A percentile compares a stretch with the other conserved stretches of the same genome.
Conservation (phyloP, 2,797 vertebrate genomes). For the Spinibarbus caldwelli region DNA sequence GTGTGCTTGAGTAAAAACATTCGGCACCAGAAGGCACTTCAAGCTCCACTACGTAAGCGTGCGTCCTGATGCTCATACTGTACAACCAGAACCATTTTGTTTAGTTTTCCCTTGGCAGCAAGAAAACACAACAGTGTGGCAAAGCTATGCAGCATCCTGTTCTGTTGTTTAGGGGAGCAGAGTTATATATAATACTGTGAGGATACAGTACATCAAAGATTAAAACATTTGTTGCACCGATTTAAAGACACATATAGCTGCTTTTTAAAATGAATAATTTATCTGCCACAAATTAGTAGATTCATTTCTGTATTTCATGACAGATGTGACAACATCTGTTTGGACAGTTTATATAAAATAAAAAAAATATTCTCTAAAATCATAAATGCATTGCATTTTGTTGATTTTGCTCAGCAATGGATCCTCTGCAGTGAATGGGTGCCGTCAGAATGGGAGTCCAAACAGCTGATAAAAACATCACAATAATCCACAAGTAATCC, state of each 20-base stretch:
- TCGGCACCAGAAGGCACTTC: constrained; percentile 11
- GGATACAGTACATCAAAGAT: not conserved
- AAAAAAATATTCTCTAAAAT: not conserved
- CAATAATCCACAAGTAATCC: too few relatives aligned
- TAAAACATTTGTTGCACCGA: not conserved
- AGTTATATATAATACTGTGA: not conserved
- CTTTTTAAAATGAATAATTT: not conserved
- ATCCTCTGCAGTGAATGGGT: not conserved
- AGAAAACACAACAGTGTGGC: not conserved
- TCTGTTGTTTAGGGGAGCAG: not conserved
- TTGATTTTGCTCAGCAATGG: not conserved
- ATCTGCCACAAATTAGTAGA: too few relatives aligned
- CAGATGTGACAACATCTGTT: not conserved
- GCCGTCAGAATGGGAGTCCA: not conserved
- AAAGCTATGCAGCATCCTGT: not conserved
- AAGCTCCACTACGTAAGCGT: not conserved
- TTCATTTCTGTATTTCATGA: not conserved
- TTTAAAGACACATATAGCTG: not conserved
- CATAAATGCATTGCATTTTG: not conserved
- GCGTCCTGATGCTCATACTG: not conserved
- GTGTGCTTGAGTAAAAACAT: constrained; percentile 12
- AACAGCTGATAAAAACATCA: not conserved
- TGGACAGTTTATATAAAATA: not conserved
- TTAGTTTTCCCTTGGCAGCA: constrained; percentile 4
- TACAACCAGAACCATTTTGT: constrained; percentile 13